Conservation (phyloP, 2,113 vertebrate genomes). For the Rana temporaria region DNA sequence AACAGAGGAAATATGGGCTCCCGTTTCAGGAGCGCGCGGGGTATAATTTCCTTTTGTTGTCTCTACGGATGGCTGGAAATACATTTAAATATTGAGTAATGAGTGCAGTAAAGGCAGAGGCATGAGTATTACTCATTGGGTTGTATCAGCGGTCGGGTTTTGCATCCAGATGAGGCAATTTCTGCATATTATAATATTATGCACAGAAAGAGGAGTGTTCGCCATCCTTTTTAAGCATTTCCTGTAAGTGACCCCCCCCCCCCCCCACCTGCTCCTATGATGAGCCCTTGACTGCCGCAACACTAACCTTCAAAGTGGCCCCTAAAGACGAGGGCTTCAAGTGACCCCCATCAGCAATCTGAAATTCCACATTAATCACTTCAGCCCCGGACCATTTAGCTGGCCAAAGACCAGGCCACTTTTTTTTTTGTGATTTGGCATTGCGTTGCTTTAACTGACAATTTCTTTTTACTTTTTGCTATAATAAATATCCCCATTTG, state of each 20-base stretch:
- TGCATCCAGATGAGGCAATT: conserved; percentile 10
- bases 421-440: too few relatives aligned
- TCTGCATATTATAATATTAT: neutral
- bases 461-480: too few relatives aligned
- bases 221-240: neutral
- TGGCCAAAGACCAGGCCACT: too few relatives aligned
- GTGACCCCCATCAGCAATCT: too few relatives aligned
- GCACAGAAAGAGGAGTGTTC: neutral
- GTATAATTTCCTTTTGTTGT: neutral
- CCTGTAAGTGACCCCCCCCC: neutral
- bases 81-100: conserved; percentile 12
- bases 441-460: too few relatives aligned
- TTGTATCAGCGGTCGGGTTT: neutral
- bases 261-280: neutral
- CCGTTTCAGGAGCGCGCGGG: neutral
- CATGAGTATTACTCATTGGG: neutral
- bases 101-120: neutral
- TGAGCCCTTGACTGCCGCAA: neutral
- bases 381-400: too few relatives aligned
- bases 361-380: too few relatives aligned
- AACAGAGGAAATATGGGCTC: conserved; percentile 2
- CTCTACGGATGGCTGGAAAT: neutral
- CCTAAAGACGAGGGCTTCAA: too few relatives aligned
- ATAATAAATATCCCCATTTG: too few relatives aligned
- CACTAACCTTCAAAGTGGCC: too few relatives aligned